A percentile compares a stretch with the other conserved stretches of the same genome.
These are phyloP conservation scores for Macroramphosus scolopax DNA, from an alignment of 2,797 vertebrate genomes.

Conservation along the genomic window DNA sequence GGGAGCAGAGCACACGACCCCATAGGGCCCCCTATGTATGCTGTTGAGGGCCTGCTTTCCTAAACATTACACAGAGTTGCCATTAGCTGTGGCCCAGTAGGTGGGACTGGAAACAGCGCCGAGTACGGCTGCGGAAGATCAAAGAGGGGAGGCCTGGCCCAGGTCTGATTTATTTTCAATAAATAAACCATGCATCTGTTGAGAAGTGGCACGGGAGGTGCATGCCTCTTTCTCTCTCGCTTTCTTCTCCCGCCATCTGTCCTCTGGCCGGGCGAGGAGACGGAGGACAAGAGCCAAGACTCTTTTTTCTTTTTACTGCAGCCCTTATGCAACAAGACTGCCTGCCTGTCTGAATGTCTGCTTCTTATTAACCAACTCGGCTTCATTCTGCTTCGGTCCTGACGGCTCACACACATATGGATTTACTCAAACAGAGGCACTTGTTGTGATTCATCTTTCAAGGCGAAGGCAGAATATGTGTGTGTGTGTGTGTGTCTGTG, in stretches of 20 bases:
- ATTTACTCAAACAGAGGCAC: slow-evolving; percentile 62
- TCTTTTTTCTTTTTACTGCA: slow-evolving; percentile 16
- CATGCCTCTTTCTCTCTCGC: slow-evolving; percentile 9
- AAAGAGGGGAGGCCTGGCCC: slow-evolving; percentile 42
- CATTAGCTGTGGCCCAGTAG: slow-evolving; percentile 46
- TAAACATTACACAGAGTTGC: slow-evolving; percentile 41
- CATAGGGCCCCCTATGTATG: slow-evolving; percentile 3
- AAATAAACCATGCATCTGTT: slow-evolving; percentile 61
- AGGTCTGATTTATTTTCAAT: slow-evolving; percentile 59
- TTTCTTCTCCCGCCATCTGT: slow-evolving; percentile 67
- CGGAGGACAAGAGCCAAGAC: slow-evolving; percentile 39
- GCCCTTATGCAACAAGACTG: slow-evolving; percentile 59
- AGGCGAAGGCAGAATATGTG: slow-evolving; percentile 18
- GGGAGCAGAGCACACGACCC: slow-evolving; percentile 18
- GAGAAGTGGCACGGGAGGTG: slow-evolving; percentile 44
- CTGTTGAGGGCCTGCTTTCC: slow-evolving; percentile 25
- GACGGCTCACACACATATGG: slow-evolving; percentile 45
- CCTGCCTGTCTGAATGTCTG: slow-evolving; percentile 47
- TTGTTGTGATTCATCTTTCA: slow-evolving; percentile 47
- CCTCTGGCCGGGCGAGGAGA: slow-evolving; percentile 45
- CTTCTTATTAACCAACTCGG: slow-evolving; percentile 54
- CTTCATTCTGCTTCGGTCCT: slow-evolving; percentile 20
- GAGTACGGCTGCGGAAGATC: slow-evolving; percentile 41
- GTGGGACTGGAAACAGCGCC: slow-evolving; percentile 43
- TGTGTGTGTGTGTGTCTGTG: slow-evolving; percentile 8